These are phyloP conservation scores for Penaeus indicus DNA, from an alignment of 1,140 invertebrate species.

Conservation along the genomic window DNA sequence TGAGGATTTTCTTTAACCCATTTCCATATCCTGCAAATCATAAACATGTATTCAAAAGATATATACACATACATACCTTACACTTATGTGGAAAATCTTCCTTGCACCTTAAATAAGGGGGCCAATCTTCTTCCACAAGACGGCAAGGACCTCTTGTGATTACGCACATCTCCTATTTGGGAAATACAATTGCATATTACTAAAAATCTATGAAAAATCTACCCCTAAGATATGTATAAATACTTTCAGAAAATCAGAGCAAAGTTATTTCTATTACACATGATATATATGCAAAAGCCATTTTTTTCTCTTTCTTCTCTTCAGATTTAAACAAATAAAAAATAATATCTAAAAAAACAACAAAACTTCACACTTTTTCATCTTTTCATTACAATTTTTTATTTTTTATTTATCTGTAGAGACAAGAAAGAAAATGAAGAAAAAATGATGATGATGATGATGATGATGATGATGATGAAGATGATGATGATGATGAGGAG, in stretches of 20 bases:
- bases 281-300: too few relatives aligned
- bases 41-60: too few relatives aligned
- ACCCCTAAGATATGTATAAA: constrained; percentile 36
- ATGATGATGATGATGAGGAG: too few relatives aligned
- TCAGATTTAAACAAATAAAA: not conserved
- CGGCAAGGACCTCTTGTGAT: constrained; percentile 85
- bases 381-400: not conserved
- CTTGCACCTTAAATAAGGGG: constrained; percentile 82
- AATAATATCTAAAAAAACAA: not conserved
- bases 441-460: too few relatives aligned
- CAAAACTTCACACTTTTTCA: not conserved
- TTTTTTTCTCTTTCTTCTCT: too few relatives aligned
- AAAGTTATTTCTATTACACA: not conserved
- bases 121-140: constrained; percentile 83
- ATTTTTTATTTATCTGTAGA: not conserved
- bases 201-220: not conserved
- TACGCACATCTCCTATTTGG: constrained; percentile 84
- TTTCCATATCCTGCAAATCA: too few relatives aligned
- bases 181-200: constrained; percentile 33
- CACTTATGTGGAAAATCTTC: constrained; percentile 82
- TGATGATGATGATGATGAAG: too few relatives aligned
- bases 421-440: too few relatives aligned
- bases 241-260: not conserved
- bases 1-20: not conserved
- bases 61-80: constrained; percentile 71